Evolutionary conservation across 2,797 vertebrate species (phyloP).

Genomic region (Leucoraja ocellata): DNA sequence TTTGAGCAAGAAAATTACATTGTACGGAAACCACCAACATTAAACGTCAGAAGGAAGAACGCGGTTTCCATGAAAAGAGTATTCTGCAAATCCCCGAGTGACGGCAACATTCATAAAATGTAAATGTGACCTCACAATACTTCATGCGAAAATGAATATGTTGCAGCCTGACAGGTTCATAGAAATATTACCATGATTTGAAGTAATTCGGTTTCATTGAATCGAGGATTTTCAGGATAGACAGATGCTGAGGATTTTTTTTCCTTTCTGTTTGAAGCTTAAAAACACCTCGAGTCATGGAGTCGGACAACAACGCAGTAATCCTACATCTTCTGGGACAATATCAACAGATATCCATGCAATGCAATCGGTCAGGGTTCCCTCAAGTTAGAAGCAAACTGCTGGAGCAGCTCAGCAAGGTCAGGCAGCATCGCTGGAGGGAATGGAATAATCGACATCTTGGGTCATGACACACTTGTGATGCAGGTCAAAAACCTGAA

Average conservation of each 20-base stretch:
- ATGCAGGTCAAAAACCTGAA: too few species aligned
- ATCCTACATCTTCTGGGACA: too few species aligned
- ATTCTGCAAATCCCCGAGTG: neutral
- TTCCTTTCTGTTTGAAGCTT: neutral
- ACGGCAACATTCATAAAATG: conserved; percentile 20
- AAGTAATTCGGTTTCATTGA: neutral
- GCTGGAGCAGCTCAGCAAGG: too few species aligned
- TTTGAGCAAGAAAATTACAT: conserved; percentile 8
- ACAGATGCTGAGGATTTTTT: neutral
- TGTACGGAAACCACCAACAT: neutral
- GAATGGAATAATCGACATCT: too few species aligned
- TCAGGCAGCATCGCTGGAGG: too few species aligned
- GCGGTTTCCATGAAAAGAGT: neutral
- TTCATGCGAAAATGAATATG: neutral
- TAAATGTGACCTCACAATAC: neutral
- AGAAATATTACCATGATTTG: conserved; percentile 16
- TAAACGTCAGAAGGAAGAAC: conserved; percentile 27
- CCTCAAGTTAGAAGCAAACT: too few species aligned
- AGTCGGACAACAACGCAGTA: too few species aligned
- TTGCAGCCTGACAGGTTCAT: conserved; percentile 5
- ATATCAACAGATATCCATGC: too few species aligned
- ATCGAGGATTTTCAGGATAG: neutral
- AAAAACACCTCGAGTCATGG: neutral
- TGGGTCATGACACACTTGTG: too few species aligned
- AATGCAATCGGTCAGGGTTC: too few species aligned